Base-by-base conservation (phyloP, 2,888 invertebrate species). In the Rotaria macrura region DNA sequence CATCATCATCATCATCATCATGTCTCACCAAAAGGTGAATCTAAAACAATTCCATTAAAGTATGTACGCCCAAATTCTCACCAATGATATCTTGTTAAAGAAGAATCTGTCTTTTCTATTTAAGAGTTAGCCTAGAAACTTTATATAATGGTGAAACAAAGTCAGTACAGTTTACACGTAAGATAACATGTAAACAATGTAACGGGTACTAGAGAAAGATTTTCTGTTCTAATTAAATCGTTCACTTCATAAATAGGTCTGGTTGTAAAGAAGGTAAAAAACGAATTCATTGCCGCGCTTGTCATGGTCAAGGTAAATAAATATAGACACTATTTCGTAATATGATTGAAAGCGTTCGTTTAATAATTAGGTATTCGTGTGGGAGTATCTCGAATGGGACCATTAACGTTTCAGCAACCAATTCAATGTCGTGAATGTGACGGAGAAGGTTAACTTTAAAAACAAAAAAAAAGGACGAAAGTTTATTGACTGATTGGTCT, bases 141-240 rank as follows among this genome's bases (percentile, higher is more conserved):
- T 92, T 96, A 90, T 97, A 96, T 90, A 94, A 95, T 91, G 96
- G 96, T 20, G 95, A 95, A 91, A 94, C 94, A 84, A 92, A 94
- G 2, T 95, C 95, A 90, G 91, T 95, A 88, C 94, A 95, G 89
- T 92, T 95, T 87, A 94, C 94, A 90, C 94, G 94, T 92, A 94
- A 94, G 91, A 93, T 95, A 49, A 93, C 95, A 88, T 95, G 95
- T 91, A 92, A 92, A 84, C 92, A 93, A 87, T 95, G 95, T 91
- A 93, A 93, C 89, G 95, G 95, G 90, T 93, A 93, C 89, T 91
- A 20, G 12, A 65, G 14, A 65, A 52, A 52, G 14, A 29, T 34
- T 4, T 65, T 29, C 1, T 9, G 9, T 29, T 43, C 2, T 20
- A n/a, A 25, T 79, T 25, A 23, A 38, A 20, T 14, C 5, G 20